Evolutionary conservation across 1,140 invertebrate species (phyloP), one percentile per base, ranked within the genome.

Genomic region (Sipha flava): DNA sequence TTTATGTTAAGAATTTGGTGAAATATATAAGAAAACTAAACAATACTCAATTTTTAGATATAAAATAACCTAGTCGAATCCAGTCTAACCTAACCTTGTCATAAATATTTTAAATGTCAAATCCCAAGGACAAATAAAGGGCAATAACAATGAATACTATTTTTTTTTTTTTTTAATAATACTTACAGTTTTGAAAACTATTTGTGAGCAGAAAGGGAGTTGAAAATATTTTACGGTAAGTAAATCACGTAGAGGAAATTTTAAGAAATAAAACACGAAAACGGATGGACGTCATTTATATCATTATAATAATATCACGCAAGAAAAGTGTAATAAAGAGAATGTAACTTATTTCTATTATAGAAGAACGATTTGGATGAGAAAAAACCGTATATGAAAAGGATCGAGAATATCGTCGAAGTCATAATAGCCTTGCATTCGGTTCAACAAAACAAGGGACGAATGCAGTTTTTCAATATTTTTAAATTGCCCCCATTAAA

Each of bases 361-460:
- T 3, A 9, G 64, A 21, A 16, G 23, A 77, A 57, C 5, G 52
- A 57, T 77, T 77, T 40, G 37, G 43, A 77, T 40, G 31, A 16
- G 73, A 77, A 52, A 57, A 57, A 77, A 34, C 40, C 43, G 31
- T 23, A 21, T 12, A n/a, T 75, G 47, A 75, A 75, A 75, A 75
- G 18, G 73, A 59, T 59, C 49, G 31, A 26, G 31, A 40, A 54
- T n/a, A 37, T n/a, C 72, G 16, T n/a, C 29, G 34, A 14, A 31
- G 21, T 59, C 52, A 23, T 59, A 52, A 75, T 26, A 59, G 34
- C 29, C 31, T 54, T 75, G 31, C 12, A 23, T n/a, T 43, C 37
- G n/a, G 12, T 23, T 7, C 7, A 21, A 10, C n/a, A 21, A 34
- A 21, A 23, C n/a, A 43, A 9, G 59, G n/a, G 18, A 40, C 54